Evolutionary conservation across 2,888 invertebrate genomes (phyloP), one percentile per base, ranked within the genome.

Genomic region (Neoaliturus tenellus): DNA sequence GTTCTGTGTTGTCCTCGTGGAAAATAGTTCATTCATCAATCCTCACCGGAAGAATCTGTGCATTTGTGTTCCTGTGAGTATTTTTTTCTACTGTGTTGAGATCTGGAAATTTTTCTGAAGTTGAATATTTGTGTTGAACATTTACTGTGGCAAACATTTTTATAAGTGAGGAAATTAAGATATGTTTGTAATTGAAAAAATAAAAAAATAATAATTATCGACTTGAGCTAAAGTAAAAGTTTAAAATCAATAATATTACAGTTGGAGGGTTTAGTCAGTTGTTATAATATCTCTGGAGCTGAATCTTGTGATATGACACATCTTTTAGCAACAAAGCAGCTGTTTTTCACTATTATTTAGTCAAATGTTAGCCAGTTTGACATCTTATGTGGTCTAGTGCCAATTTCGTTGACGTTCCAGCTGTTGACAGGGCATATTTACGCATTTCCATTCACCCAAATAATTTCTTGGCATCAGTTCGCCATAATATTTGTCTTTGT

Each of bases 381-480:
- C 39, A 20, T 35, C 71, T 39, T 25, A 28, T 41, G 73, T 35
- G 39, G 35, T 75, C 44, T n/a, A 17, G 48, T 48, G 44, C 75
- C 75, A 75, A 17, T n/a, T 20, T 39, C 75, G n/a, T n/a, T 75
- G 48, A 8, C 48, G 3, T 51, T 55, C 23, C 55, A 35, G 44
- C 33, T 33, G 31, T 78, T 78, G 55, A 23, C 55, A 55, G 5
- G 5, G 31, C n/a, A 31, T 78, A 48, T 78, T 78, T 78, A 35
- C 55, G 8, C n/a, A n/a, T 78, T 78, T 55, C 55, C 51, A 55
- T 55, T 78, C 51, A 55, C 55, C 23, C 78, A 78, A 51, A 78
- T 55, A 78, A 78, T 55, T 78, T 78, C 78, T 78, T 78, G 78
- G 78, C 78, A 78, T 14, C 71, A 71, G 39, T 62, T 31, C 62